phyloP scores from a whole-genome alignment of 2,797 vertebrate species.

The Ammospiza maritima region DNA sequence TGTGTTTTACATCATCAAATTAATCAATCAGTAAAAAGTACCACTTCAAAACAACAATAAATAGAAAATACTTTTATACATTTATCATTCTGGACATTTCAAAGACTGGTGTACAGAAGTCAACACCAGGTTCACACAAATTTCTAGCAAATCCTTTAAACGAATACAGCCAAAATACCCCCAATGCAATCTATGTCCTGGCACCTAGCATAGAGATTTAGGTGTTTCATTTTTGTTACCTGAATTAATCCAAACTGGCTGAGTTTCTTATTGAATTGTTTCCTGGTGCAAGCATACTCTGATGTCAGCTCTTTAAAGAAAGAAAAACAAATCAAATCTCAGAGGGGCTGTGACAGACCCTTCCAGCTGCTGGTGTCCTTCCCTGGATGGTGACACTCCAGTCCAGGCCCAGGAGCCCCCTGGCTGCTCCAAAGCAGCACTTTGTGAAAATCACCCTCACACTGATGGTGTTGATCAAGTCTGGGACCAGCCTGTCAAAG shows the following conservation, averaged over 20 bases:
- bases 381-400: not conserved
- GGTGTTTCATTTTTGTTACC: slow-evolving; percentile 71
- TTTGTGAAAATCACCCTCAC: not conserved
- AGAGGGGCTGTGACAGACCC: not conserved
- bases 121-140: not conserved
- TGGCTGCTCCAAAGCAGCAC: not conserved
- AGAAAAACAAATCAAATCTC: not conserved
- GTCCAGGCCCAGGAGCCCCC: rapidly evolving
- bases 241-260: slow-evolving; percentile 95
- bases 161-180: not conserved
- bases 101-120: not conserved
- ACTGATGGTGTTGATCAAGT: rapidly evolving
- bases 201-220: not conserved
- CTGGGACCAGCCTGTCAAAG: not conserved
- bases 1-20: not conserved
- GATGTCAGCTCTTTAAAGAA: slow-evolving; percentile 82
- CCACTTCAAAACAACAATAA: not conserved
- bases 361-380: not conserved
- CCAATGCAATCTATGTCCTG: not conserved
- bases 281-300: slow-evolving; percentile 90
- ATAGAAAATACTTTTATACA: not conserved
- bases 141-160: not conserved
- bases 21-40: not conserved
- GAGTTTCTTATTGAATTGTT: slow-evolving; percentile 90
- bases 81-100: not conserved